Conservation (phyloP, 2,888 invertebrate genomes). For the Tipula vernalis region DNA sequence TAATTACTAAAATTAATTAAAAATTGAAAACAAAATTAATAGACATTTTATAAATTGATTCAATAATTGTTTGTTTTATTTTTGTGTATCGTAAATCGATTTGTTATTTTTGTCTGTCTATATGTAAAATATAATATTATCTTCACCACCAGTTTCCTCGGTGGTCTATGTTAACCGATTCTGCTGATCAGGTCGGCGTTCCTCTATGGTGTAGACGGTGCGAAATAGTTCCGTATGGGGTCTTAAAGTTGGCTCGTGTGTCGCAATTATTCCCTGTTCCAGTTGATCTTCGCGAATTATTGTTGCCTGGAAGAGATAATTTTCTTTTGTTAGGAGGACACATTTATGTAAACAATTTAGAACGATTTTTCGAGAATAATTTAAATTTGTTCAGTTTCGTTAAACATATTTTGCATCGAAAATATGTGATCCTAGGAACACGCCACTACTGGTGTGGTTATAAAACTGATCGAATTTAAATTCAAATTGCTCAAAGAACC, state of each 20-base stretch:
- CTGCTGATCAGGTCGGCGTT: slow-evolving; percentile 12
- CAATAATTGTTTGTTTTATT: neutral
- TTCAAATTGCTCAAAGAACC: too few relatives aligned
- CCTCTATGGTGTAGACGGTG: slow-evolving; percentile 20
- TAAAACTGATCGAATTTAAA: too few relatives aligned
- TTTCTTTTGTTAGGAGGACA: neutral
- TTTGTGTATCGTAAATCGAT: neutral
- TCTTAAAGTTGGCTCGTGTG: slow-evolving; percentile 20
- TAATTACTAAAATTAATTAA: neutral
- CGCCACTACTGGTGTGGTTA: too few relatives aligned
- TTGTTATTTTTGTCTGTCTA: neutral
- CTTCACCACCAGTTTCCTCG: neutral
- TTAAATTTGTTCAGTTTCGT: too few relatives aligned
- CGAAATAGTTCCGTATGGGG: slow-evolving; percentile 19
- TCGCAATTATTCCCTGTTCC: slow-evolving; percentile 20
- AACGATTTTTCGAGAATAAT: too few relatives aligned
- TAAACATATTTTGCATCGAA: too few relatives aligned
- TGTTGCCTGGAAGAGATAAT: slow-evolving; percentile 26
- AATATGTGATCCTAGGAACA: too few relatives aligned
- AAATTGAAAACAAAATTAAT: neutral
- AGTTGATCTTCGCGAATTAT: slow-evolving; percentile 38
- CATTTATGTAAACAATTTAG: neutral
- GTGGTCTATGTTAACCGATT: slow-evolving; percentile 5
- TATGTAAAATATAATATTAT: neutral
- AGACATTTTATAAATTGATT: neutral